Percentiles rank a stretch among this genome's conserved stretches.
Evolutionary conservation across 2,113 vertebrate species (phyloP).

Genomic region (Sphyrna mokarran): DNA sequence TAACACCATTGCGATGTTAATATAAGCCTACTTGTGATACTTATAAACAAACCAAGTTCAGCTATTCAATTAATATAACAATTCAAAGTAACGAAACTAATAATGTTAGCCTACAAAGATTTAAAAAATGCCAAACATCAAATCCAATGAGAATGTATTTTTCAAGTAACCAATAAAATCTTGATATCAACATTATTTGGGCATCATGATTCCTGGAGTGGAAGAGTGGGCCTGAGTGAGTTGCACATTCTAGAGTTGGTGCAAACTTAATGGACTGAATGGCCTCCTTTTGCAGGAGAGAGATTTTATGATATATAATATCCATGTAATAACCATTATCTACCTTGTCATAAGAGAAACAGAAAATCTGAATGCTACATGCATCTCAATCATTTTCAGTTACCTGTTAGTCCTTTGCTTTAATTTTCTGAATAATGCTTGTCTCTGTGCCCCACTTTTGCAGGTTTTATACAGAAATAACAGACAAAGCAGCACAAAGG

Average conservation of each 20-base stretch:
- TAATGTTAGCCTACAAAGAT: not conserved
- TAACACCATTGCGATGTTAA: too few relatives aligned
- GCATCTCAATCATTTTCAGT: not conserved
- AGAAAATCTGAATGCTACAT: not conserved
- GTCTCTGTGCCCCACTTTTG: not conserved
- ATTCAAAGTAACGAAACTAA: not conserved
- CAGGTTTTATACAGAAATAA: slow-evolving; percentile 79
- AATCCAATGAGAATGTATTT: not conserved
- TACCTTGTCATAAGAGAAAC: not conserved
- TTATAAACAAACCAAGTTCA: too few relatives aligned
- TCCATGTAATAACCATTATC: not conserved
- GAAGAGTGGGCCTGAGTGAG: too few relatives aligned
- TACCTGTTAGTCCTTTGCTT: not conserved
- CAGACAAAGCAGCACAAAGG: slow-evolving; percentile 55
- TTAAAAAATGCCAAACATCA: not conserved
- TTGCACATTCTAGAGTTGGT: too few relatives aligned
- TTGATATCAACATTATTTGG: not conserved
- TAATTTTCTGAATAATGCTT: not conserved
- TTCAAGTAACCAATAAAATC: not conserved
- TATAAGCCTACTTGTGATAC: too few relatives aligned
- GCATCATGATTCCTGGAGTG: too few relatives aligned
- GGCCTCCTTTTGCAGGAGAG: too few relatives aligned
- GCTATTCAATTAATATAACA: not conserved
- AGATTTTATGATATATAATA: not conserved
- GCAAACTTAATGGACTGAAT: too few relatives aligned